Base-by-base conservation (phyloP, 2,888 invertebrate genomes). In the Agriopis aurantiaria region DNA sequence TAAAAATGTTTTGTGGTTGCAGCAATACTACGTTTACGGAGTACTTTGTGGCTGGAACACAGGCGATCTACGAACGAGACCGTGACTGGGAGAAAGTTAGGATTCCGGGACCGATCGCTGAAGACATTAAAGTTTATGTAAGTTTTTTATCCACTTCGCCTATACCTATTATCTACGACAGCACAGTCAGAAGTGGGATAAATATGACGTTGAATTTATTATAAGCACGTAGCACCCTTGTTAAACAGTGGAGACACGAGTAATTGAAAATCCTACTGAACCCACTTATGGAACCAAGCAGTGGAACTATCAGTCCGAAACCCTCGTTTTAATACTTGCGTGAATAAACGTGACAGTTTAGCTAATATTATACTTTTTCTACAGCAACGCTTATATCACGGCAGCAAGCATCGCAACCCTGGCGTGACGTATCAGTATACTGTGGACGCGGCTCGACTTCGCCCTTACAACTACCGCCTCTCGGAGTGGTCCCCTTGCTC, bases 391-490 rank as follows among this genome's bases (percentile, higher is more conserved):
- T 95, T 97, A 78, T 96, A 96, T 87, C 96, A 97, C 81, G 96
- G 96, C 51, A 95, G 95, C 52, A 74, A 72, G 77, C 96, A 96
- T 78, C 96, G 96, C 74, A 98, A 98, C 87, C 97, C 97, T 0
- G 98, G 98, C 60, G 96, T 98, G 48, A 95, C 95, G 78, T 98
- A 97, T 91, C 97, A 98, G 87, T 98, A 98, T 93, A 98, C 97
- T 0, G 96, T 97, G 75, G 91, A 93, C 83, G 85, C 86, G 59
- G 84, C 95, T 90, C 91, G 90, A 86, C 71, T 82, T 67, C 84
- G 86, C 95, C 96, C 82, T 75, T 97, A 96, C 90, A 90, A 94
- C 60, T 98, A 98, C 97, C 95, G 96, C 51, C 94, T 97, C 78
- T 95, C 97, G 48, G 97, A 97, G 75, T 98, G 98, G 98, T 96